Evolutionary conservation across 2,888 invertebrate genomes (phyloP), one percentile per base, ranked within the genome.

Genomic region (Nephrotoma appendiculata): DNA sequence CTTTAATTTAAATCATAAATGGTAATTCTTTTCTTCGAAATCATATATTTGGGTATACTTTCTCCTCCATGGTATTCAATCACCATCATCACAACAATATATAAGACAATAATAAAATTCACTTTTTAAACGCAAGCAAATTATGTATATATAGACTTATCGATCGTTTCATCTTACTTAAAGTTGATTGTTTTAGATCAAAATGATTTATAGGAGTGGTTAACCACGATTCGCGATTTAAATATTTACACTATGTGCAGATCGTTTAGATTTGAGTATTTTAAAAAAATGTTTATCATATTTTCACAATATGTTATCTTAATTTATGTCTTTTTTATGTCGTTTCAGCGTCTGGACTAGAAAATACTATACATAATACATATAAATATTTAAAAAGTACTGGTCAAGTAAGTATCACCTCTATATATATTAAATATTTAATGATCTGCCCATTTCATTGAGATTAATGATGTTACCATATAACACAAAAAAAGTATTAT

Each of bases 311-410:
- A 11, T 31, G 15, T 45, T 85, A 85, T 85, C 45, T 41, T 41
- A 9, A 31, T 19, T 31, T 31, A 31, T 31, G 12, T 57, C n/a
- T 57, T 85, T 84, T 48, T 86, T 86, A 83, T 41, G 41, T 87
- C 9, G 44, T 90, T 90, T 42, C 89, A 91, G 91, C 90, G 87
- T 89, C 89, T 87, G 88, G 88, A 48, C 85, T 89, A 41, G 91
- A 91, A 85, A 90, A 90, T 71, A 71, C 71, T 9, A 89, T 91
- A 45, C 91, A 91, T 86, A 91, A 91, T 88, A 91, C 91, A 71
- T 91, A 91, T 88, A 93, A 93, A 89, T 92, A 93, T 87, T 90
- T 94, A 44, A 93, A 93, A 89, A 94, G 93, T 89, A 93, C 94
- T n/a, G 94, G 94, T 86, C 93, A 94, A 92, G 94, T 94, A 91